Evolutionary conservation across 2,797 vertebrate genomes (phyloP), one percentile per base, ranked within the genome.

Genomic region (Coregonus ussuriensis): DNA sequence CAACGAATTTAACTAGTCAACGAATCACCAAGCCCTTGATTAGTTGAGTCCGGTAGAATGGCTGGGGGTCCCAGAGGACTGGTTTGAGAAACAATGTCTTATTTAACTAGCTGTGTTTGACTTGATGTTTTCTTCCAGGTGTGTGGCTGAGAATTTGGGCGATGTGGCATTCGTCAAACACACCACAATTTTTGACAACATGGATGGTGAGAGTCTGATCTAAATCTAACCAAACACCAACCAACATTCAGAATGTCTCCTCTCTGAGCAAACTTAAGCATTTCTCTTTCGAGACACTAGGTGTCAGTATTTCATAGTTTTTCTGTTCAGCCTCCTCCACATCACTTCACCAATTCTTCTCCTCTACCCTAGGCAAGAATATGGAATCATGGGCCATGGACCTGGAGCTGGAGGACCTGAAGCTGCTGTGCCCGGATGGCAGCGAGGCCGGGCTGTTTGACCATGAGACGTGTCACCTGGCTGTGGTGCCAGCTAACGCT

Each of bases 131-230:
- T 74, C 16, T 81, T 76, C 37, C 83, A 95, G 95, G 82, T 95
- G 95, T 79, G 95, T 95, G 71, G 95, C 93, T 1, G 95, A 95
- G 85, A 95, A 95, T 87, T 93, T 95, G 0, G 95, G 94, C 0
- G 94, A 95, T 7, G 93, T 95, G 80, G 95, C 94, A 13, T 95
- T 95, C 62, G 91, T 95, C 76, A 95, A 95, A 84, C 94, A 95
- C 92, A 93, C 93, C 0, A 95, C 94, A 0, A 76, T 95, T 77
- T 95, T 92, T 70, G 94, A 95, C 69, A 95, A 95, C 85, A 41
- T 89, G 82, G 91, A 95, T 4, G 94, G 95, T 95, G 67, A 89
- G 93, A 85, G 76, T 33, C n/a, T 51, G 6, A 18, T 62, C 4
- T 25, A 51, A 14, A 13, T 41, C 37, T 41, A 41, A 41, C 7